phyloP scores from a whole-genome alignment of 2,888 invertebrate species.

The Anaspis maculata region DNA sequence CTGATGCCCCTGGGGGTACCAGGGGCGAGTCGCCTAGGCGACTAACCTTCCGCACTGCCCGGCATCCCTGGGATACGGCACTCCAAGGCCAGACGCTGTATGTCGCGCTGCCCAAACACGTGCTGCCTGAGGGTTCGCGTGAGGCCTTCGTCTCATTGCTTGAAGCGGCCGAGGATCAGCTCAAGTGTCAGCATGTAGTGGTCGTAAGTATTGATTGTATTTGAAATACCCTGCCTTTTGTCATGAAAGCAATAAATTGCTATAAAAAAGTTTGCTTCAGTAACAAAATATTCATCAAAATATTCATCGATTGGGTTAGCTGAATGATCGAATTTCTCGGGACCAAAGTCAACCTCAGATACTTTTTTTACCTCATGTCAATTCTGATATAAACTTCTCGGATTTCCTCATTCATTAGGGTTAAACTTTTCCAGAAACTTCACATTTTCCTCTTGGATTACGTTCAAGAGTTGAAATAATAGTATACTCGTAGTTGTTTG shows the following conservation, averaged over 20 bases:
- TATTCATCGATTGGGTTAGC: constrained; percentile 4
- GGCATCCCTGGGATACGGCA: constrained; percentile 41
- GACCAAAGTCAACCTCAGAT: too few species aligned
- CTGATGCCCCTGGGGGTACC: constrained; percentile 96
- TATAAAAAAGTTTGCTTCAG: background rate
- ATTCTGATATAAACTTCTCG: too few species aligned
- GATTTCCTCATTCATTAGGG: too few species aligned
- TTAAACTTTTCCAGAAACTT: too few species aligned
- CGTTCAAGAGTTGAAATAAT: too few species aligned
- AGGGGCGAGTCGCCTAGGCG: constrained; percentile 38
- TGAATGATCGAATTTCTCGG: too few species aligned
- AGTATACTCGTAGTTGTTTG: too few species aligned
- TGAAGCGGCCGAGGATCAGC: constrained; percentile 91
- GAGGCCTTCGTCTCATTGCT: constrained; percentile 89
- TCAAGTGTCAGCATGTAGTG: constrained; percentile 72
- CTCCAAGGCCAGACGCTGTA: constrained; percentile 68
- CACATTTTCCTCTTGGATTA: too few species aligned
- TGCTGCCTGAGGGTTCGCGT: constrained; percentile 86
- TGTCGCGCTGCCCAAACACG: constrained; percentile 78
- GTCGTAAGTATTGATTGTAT: constrained; percentile 46
- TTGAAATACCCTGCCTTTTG: too few species aligned
- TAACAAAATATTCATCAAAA: constrained; percentile 1
- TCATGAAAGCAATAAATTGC: background rate
- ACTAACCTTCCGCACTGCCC: constrained; percentile 42
- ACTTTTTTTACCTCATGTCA: too few species aligned